Conservation (phyloP, 2,797 vertebrate species). For the Sebastes diaconus region DNA sequence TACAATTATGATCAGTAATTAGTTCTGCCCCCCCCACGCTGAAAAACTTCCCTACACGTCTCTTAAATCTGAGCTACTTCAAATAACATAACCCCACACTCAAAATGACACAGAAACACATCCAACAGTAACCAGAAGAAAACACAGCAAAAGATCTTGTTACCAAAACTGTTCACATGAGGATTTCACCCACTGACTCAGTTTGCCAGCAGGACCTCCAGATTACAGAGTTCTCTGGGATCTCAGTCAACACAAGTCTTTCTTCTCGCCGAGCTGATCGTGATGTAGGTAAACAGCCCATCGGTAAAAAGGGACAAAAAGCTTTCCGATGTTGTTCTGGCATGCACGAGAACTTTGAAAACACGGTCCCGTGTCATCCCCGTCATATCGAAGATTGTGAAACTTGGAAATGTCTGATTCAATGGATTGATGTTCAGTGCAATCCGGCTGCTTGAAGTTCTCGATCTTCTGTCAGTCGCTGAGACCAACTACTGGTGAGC, state of each 20-base stretch:
- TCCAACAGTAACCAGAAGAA: slow-evolving; percentile 64
- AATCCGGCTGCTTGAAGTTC: slow-evolving; percentile 38
- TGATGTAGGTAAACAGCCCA: slow-evolving; percentile 42
- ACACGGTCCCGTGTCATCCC: slow-evolving; percentile 40
- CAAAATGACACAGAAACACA: slow-evolving; percentile 66
- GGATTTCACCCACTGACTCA: slow-evolving; percentile 17
- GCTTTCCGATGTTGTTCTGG: slow-evolving; percentile 53
- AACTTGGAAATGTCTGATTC: slow-evolving; percentile 30
- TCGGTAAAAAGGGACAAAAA: slow-evolving; percentile 43
- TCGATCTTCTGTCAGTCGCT: slow-evolving; percentile 31
- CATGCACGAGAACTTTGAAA: slow-evolving; percentile 71
- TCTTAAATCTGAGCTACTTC: slow-evolving; percentile 52
- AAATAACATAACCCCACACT: slow-evolving; percentile 59
- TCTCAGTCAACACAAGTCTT: slow-evolving; percentile 32
- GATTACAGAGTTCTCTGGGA: slow-evolving; percentile 28
- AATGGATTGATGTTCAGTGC: slow-evolving; percentile 23
- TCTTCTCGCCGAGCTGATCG: slow-evolving; percentile 41
- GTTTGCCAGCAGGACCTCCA: slow-evolving; percentile 16
- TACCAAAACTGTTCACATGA: slow-evolving; percentile 52
- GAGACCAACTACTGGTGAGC: slow-evolving; percentile 29
- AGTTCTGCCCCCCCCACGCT: slow-evolving; percentile 3
- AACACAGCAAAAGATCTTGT: slow-evolving; percentile 61
- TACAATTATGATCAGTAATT: slow-evolving; percentile 54
- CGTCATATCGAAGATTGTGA: slow-evolving; percentile 22
- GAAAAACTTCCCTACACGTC: slow-evolving; percentile 38